Percentiles rank a stretch among this genome's conserved stretches.
Conservation (phyloP, 2,113 vertebrate genomes). For the Ceyx melanurus region DNA sequence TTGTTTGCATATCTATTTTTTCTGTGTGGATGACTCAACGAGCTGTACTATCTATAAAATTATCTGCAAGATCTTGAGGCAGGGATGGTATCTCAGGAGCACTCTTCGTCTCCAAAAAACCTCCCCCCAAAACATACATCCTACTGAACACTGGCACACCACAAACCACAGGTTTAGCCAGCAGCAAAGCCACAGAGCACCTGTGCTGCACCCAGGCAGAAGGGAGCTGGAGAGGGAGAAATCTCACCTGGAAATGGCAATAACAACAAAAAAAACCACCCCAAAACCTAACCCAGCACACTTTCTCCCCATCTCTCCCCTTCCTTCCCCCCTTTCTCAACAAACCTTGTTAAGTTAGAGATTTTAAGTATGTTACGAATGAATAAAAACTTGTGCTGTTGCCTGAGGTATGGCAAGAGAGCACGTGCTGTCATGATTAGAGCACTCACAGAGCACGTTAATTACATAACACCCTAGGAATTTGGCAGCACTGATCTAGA, state of each 20-base stretch:
- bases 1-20: not conserved
- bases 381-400: not conserved
- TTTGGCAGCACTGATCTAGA: slow-evolving; percentile 13
- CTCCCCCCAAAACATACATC: not conserved
- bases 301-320: not conserved
- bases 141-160: not conserved
- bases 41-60: not conserved
- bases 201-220: not conserved
- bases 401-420: slow-evolving; percentile 31
- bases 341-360: not conserved
- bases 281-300: not conserved
- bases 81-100: not conserved
- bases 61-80: not conserved
- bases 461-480: slow-evolving; percentile 51
- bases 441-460: not conserved
- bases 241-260: not conserved
- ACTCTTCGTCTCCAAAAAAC: not conserved
- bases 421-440: slow-evolving; percentile 45
- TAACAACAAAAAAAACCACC: not conserved
- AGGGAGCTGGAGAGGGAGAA: not conserved
- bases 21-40: slow-evolving; percentile 9
- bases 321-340: not conserved
- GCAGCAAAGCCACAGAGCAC: not conserved
- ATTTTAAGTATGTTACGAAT: not conserved
- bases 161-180: not conserved